phyloP scores from a whole-genome alignment of 2,797 vertebrate genomes.

The Pantherophis alleghaniensis region DNA sequence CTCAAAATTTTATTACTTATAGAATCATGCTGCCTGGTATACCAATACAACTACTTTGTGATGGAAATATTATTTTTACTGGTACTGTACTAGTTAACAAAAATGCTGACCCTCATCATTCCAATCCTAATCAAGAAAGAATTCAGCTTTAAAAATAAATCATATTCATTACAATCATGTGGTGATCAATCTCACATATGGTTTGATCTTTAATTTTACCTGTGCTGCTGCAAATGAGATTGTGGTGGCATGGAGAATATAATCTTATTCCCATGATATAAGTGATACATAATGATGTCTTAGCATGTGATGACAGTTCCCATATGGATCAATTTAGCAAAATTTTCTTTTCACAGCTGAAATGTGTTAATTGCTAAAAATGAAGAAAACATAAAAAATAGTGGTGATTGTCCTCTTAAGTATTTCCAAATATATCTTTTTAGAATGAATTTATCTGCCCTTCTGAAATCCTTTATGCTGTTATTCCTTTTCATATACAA shows the following conservation, averaged over 20 bases:
- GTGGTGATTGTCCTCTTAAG: not conserved
- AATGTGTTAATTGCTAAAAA: constrained; percentile 32
- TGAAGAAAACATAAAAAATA: constrained; percentile 13
- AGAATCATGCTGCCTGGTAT: not conserved
- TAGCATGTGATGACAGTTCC: constrained; percentile 17
- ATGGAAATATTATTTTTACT: not conserved
- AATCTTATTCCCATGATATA: constrained; percentile 4
- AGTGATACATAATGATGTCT: not conserved
- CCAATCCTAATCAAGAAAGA: not conserved
- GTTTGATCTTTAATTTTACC: not conserved
- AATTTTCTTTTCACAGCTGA: constrained; percentile 19
- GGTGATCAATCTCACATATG: not conserved
- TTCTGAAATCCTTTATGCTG: not conserved
- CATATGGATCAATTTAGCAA: constrained; percentile 25
- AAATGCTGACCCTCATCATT: not conserved
- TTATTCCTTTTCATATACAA: not conserved
- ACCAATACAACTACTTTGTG: not conserved
- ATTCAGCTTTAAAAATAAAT: not conserved
- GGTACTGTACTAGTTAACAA: not conserved
- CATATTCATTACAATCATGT: not conserved
- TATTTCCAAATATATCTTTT: not conserved
- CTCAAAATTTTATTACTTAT: not conserved
- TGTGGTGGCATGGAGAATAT: not conserved
- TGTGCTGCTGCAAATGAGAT: not conserved
- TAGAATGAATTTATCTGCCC: not conserved